phyloP scores from a whole-genome alignment of 2,888 invertebrate species.

The Troides aeacus region DNA sequence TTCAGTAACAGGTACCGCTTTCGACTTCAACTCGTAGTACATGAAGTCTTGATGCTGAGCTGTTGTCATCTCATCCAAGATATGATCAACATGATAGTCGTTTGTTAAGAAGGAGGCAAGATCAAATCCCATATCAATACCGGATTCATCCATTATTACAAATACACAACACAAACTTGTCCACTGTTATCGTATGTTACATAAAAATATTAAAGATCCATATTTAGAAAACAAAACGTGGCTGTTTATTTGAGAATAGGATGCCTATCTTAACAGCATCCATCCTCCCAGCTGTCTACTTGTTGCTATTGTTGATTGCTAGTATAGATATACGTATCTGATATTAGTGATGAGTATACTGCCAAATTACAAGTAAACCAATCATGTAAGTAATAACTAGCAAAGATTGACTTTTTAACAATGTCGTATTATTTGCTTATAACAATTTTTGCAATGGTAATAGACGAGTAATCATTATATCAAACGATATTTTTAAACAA shows the following conservation, averaged over 20 bases:
- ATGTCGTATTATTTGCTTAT: conserved; percentile 29
- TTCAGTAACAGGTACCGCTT: conserved; percentile 79
- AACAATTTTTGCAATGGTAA: conserved; percentile 38
- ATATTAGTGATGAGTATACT: conserved; percentile 50
- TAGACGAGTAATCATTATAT: neutral
- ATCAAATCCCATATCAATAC: conserved; percentile 83
- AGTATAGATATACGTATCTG: conserved; percentile 51
- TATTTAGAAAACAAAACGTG: conserved; percentile 55
- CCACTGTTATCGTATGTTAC: conserved; percentile 53
- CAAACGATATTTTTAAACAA: neutral
- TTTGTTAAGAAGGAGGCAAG: conserved; percentile 79
- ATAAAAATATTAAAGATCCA: conserved; percentile 50
- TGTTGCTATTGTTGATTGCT: conserved; percentile 68
- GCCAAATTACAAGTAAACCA: conserved; percentile 20
- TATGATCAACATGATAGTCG: conserved; percentile 75
- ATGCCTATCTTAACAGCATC: conserved; percentile 62
- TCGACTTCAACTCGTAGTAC: conserved; percentile 83
- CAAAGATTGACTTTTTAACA: conserved; percentile 13
- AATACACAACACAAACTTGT: conserved; percentile 60
- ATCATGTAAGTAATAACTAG: conserved; percentile 4
- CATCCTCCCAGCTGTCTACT: conserved; percentile 77
- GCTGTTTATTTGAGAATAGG: conserved; percentile 53
- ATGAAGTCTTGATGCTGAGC: conserved; percentile 81
- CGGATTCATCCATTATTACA: conserved; percentile 82
- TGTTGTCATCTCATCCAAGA: conserved; percentile 78